A percentile compares a stretch with the other conserved stretches of the same genome.
Evolutionary conservation across 2,797 vertebrate genomes (phyloP).

Genomic region (Schizopygopsis pylzovi): DNA sequence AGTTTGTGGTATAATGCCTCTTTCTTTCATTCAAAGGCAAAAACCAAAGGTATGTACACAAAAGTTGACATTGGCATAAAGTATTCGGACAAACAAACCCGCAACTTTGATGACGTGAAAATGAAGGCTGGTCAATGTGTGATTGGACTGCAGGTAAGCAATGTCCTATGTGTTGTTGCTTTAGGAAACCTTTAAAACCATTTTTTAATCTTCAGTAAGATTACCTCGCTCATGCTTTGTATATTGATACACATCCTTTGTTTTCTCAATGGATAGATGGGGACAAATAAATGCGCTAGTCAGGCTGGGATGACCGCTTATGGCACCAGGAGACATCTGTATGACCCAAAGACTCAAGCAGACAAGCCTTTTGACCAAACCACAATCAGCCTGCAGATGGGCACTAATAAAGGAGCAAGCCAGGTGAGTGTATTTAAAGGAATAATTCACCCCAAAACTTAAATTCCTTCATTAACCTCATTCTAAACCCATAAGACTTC

Average conservation of each 20-base stretch:
- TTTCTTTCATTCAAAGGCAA: slow-evolving; percentile 72
- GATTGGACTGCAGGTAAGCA: slow-evolving; percentile 85
- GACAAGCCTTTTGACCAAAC: slow-evolving; percentile 90
- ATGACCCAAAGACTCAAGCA: slow-evolving; percentile 88
- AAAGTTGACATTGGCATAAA: slow-evolving; percentile 88
- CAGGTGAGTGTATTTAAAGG: slow-evolving; percentile 73
- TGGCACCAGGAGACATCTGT: slow-evolving; percentile 87
- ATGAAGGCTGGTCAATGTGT: slow-evolving; percentile 89
- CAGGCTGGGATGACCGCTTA: slow-evolving; percentile 91
- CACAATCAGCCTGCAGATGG: slow-evolving; percentile 89
- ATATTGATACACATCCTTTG: neutral
- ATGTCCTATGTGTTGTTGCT: neutral
- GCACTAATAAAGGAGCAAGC: slow-evolving; percentile 89
- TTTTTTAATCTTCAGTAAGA: neutral
- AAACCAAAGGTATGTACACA: slow-evolving; percentile 87
- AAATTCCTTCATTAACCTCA: neutral
- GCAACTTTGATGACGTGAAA: slow-evolving; percentile 85
- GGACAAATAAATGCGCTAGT: slow-evolving; percentile 90
- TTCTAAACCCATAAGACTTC: neutral
- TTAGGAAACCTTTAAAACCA: neutral
- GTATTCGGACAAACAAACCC: slow-evolving; percentile 86
- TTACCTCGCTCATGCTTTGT: neutral
- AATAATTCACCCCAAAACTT: too few species aligned
- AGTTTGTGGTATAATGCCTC: neutral
- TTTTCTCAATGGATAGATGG: slow-evolving; percentile 76